Evolutionary conservation across 2,113 vertebrate species (phyloP), one percentile per base, ranked within the genome.

Genomic region (Clarias macrocephalus): DNA sequence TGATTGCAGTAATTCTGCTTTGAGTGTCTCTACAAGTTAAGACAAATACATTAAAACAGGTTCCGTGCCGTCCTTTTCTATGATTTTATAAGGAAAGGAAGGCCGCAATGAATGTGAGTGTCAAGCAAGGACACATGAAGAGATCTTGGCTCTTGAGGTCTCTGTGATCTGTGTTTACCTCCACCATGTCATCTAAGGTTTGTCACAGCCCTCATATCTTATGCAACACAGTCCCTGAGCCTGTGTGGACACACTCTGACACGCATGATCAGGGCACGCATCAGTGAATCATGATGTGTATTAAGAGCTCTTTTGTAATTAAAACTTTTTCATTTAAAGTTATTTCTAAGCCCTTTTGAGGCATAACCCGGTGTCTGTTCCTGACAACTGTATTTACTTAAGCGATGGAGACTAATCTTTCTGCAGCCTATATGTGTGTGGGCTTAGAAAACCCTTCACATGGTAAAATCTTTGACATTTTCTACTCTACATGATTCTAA

Each of bases 111-210:
- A 79, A 73, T 81, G 52, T 33, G 86, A 65, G 73, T 73, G 70
- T 88, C 15, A 56, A 66, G 28, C 25, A 13, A 68, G 65, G 76
- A 37, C 37, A 57, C 80, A 81, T 18, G 6, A 33, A 37, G 33
- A 85, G 79, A 81, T 81, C 66, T 48, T 48, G 52, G 37, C 37
- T 75, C 77, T 63, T 65, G 54, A 37, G 30, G 72, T 65, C 25
- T 28, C 62, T 12, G 83, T 83, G 88, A 37, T 65, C 13, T 62
- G 65, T 85, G 80, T 89, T 88, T 85, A 66, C 60, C 59, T 77
- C 59, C 80, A 81, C 57, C 75, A 60, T 88, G 85, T 85, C 88
- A 86, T 30, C 52, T 80, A 82, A 80, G 80, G 70, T 87, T 85
- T 86, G 81, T 89, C 87, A 77, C 81, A 72, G 63, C n/a, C 37